Base-by-base conservation (phyloP, 2,888 invertebrate genomes). In the Apamea sordens region DNA sequence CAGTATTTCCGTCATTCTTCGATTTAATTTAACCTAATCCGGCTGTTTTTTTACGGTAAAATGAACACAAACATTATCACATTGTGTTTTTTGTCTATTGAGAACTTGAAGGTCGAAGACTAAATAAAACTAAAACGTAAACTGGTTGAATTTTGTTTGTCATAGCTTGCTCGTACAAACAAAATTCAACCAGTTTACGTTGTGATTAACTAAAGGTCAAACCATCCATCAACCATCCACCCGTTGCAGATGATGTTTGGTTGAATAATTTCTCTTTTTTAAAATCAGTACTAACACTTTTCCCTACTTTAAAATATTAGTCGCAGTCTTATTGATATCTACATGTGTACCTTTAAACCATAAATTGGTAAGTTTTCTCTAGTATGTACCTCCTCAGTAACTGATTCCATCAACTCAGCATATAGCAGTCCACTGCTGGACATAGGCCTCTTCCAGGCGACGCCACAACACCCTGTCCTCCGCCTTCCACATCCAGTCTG, bases 191-290 rank as follows among this genome's bases (percentile, higher is more conserved):
- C 10, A 56, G n/a, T 53, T 79, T 36, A 53, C 15, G n/a, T 21
- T 47, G 44, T 44, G 64, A 10, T 65, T 32, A 44, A 65, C 8
- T 77, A 28, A 77, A 77, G 50, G 63, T 32, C 32, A 32, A 32
- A 32, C 32, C 2, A 32, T 32, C 32, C 32, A 32, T 32, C 32
- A 32, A 32, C 32, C 32, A 32, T 32, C 32, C 18, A 32, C 15
- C 24, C 4, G n/a, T 44, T 77, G 10, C 44, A 53, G 15, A 32
- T 61, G 21, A 18, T 71, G 10, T 36, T n/a, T 53, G 24, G 21
- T 15, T 32, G 28, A 56, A 15, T 32, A 32, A n/a, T 28, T 28
- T 4, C 5, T n/a, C 15, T 21, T 7, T 0, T 36, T 63, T 44
- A 24, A 6, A 56, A 50, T 7, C n/a, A 18, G 6, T 24, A 18